Percentiles rank a stretch among this genome's conserved stretches.
Evolutionary conservation across 1,140 invertebrate genomes (phyloP).

Genomic region (Globodera rostochiensis): DNA sequence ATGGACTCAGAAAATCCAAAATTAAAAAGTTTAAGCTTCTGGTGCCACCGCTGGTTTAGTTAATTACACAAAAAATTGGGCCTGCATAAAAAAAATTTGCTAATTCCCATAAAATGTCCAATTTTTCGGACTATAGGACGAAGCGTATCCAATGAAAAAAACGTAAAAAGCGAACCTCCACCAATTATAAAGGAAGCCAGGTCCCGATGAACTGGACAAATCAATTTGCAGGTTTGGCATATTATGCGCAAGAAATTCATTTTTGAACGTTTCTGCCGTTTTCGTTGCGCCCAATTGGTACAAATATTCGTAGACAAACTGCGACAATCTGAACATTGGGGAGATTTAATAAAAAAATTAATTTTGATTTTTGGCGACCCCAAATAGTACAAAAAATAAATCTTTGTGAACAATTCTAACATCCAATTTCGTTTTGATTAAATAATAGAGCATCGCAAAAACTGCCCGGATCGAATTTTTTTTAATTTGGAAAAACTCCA

Average conservation of each 20-base stretch:
- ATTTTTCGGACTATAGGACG: not conserved
- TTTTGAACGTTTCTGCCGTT: conserved; percentile 89
- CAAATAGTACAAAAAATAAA: not conserved
- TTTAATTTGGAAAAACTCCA: not conserved
- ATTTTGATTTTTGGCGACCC: not conserved
- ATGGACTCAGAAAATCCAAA: too few species aligned
- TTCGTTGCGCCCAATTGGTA: conserved; percentile 96
- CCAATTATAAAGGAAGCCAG: conserved; percentile 96
- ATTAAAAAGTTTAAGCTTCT: too few species aligned
- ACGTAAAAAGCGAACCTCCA: conserved; percentile 75
- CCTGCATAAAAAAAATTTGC: too few species aligned
- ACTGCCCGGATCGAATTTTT: not conserved
- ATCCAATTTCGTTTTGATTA: not conserved
- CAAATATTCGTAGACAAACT: conserved; percentile 98
- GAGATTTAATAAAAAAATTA: not conserved
- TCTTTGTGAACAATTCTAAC: not conserved
- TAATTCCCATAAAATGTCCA: too few species aligned
- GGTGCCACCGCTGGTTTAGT: too few species aligned
- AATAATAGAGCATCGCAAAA: not conserved
- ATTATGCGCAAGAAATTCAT: conserved; percentile 36
- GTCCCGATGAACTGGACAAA: conserved; percentile 82
- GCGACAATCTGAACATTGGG: conserved; percentile 72
- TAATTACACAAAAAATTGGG: too few species aligned
- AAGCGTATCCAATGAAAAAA: conserved; percentile 9
- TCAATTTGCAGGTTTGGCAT: conserved; percentile 70